Percentiles rank a stretch among this genome's conserved stretches.
phyloP scores from a whole-genome alignment of 2,888 invertebrate species.

The Crocallis elinguaria region DNA sequence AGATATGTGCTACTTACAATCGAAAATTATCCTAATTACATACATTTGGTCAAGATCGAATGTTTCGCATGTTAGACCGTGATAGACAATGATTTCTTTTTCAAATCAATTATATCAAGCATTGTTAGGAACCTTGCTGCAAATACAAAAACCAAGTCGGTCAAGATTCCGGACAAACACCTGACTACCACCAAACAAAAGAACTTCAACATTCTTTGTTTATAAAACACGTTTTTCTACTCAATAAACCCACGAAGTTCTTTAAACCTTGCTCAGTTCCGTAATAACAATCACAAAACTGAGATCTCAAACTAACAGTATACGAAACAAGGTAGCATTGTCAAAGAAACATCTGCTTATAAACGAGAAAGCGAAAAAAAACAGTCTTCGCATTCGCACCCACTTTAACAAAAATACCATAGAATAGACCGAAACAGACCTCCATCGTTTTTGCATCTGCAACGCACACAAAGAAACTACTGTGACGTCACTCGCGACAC shows the following conservation, averaged over 20 bases:
- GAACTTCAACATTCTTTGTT: constrained; percentile 17
- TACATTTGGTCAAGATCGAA: too few species aligned
- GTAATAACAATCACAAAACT: constrained; percentile 12
- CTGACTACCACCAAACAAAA: constrained; percentile 14
- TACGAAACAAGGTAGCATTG: constrained; percentile 10
- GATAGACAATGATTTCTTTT: too few species aligned
- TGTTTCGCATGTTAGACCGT: too few species aligned
- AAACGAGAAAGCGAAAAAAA: constrained; percentile 18
- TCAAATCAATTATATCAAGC: too few species aligned
- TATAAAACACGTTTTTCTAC: constrained; percentile 16
- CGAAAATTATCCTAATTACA: too few species aligned
- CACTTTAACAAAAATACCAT: constrained; percentile 44
- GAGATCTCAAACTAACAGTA: constrained; percentile 19
- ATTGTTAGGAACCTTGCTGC: not conserved
- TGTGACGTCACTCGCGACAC: constrained; percentile 30
- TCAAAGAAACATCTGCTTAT: constrained; percentile 34
- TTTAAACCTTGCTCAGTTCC: constrained; percentile 12
- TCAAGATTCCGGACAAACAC: constrained; percentile 4
- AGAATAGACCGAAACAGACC: constrained; percentile 21
- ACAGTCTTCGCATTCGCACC: constrained; percentile 42
- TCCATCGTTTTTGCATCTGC: constrained; percentile 49
- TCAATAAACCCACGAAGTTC: constrained; percentile 7
- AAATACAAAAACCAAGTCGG: constrained; percentile 13
- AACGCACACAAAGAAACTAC: constrained; percentile 26
- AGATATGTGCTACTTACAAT: too few species aligned